Evolutionary conservation across 2,113 vertebrate genomes (phyloP), one percentile per base, ranked within the genome.

Genomic region (Apistogramma diplotaenia): DNA sequence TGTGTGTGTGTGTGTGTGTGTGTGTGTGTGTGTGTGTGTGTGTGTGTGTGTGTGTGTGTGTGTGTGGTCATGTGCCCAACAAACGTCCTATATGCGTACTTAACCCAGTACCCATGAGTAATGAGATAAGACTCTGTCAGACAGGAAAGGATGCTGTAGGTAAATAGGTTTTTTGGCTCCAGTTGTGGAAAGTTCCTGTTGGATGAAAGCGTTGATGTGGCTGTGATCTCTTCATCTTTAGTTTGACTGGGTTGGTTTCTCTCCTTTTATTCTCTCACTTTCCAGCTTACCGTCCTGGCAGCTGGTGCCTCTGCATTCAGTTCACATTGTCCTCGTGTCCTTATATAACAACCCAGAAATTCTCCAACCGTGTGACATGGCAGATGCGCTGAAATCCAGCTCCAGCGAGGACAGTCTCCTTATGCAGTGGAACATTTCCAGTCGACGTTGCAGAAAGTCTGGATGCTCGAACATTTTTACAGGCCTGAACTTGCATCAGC

Each of bases 391-490:
- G 81, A 70, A 67, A 13, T 46, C 81, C n/a, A 33, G 29, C n/a
- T 37, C 82, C 65, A 71, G 23, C 21, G 85, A 89, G 92, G 67
- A 92, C 67, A 11, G 88, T 74, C 37, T 88, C 29, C 2, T 89
- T 61, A 81, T 78, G 19, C 78, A 88, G 8, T 88, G 90, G 84
- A 84, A 85, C 4, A 79, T 91, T 0, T 33, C 81, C 0, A 88
- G 84, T 18, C 74, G 90, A n/a, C 91, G 90, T 16, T 79, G 85
- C 62, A 95, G 97, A 76, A 97, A 97, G 83, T 93, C 95, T 9
- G 96, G 96, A 8, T 93, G 93, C 1, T 96, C 96, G 65, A 96
- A 98, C 93, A 97, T 98, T 83, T 97, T 98, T 77, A 94, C 96
- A 5, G 89, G 88, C 10, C 23, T 90, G 40, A 89, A 84, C 74